phyloP scores from a whole-genome alignment of 2,888 invertebrate species.

The Brachycybe producta region DNA sequence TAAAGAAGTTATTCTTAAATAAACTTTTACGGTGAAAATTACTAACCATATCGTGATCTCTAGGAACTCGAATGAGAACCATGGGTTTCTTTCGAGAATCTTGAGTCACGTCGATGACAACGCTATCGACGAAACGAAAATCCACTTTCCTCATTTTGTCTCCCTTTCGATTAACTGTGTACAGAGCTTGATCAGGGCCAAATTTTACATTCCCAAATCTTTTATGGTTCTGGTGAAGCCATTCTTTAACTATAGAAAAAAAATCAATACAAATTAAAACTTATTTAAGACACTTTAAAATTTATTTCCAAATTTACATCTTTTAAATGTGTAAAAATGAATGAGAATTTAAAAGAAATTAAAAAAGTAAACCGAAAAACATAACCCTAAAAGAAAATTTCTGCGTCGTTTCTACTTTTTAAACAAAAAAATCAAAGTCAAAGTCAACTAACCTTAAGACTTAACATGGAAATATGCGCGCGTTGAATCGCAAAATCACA shows the following conservation, averaged over 20 bases:
- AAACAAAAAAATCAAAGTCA: too few relatives aligned
- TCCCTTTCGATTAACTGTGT: constrained; percentile 80
- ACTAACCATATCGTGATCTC: constrained; percentile 72
- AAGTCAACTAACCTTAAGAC: too few relatives aligned
- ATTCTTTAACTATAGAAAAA: constrained; percentile 59
- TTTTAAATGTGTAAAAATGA: not conserved
- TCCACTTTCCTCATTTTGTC: constrained; percentile 74
- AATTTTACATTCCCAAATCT: constrained; percentile 76
- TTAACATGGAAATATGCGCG: too few relatives aligned
- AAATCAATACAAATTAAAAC: constrained; percentile 7
- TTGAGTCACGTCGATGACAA: constrained; percentile 81
- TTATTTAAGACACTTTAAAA: too few relatives aligned
- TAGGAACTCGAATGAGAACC: constrained; percentile 58
- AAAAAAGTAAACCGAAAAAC: not conserved
- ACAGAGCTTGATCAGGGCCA: constrained; percentile 73
- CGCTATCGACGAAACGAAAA: constrained; percentile 57
- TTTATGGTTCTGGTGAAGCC: constrained; percentile 85
- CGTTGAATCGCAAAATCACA: too few relatives aligned
- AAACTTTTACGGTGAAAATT: not conserved
- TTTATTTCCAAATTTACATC: not conserved
- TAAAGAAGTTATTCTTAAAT: too few relatives aligned
- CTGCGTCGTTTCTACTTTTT: too few relatives aligned
- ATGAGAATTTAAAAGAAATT: not conserved
- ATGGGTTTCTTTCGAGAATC: constrained; percentile 51
- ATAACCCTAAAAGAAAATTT: too few relatives aligned